Conservation (phyloP, 2,888 invertebrate genomes). For the Congeria kusceri region DNA sequence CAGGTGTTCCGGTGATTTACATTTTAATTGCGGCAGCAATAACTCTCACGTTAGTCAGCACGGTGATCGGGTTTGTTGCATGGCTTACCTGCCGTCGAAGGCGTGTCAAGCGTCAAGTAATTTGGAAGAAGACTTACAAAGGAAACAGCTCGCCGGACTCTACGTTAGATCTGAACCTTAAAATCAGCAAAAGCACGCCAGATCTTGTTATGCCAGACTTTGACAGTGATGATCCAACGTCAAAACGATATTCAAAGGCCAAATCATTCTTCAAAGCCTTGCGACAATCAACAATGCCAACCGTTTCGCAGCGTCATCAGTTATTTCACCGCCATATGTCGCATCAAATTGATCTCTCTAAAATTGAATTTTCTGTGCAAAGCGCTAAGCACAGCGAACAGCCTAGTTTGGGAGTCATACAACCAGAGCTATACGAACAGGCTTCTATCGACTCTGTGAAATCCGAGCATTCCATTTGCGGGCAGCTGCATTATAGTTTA, state of each 20-base stretch:
- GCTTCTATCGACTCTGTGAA: slow-evolving; percentile 78
- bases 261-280: slow-evolving; percentile 87
- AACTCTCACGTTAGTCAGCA: slow-evolving; percentile 61
- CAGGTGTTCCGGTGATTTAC: slow-evolving; percentile 70
- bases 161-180: slow-evolving; percentile 64
- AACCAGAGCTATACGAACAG: slow-evolving; percentile 87
- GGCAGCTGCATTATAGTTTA: slow-evolving; percentile 93
- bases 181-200: slow-evolving; percentile 83
- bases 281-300: slow-evolving; percentile 93
- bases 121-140: slow-evolving; percentile 51
- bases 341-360: slow-evolving; percentile 91
- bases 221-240: slow-evolving; percentile 37
- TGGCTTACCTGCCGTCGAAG: slow-evolving; percentile 69
- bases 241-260: slow-evolving; percentile 49
- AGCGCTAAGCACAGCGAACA: slow-evolving; percentile 86
- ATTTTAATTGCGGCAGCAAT: slow-evolving; percentile 65
- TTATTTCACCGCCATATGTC: slow-evolving; percentile 93
- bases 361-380: slow-evolving; percentile 90
- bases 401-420: slow-evolving; percentile 80
- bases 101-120: slow-evolving; percentile 39
- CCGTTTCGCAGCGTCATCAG: slow-evolving; percentile 92
- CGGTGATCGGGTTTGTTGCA: slow-evolving; percentile 66
- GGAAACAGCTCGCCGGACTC: slow-evolving; percentile 65
- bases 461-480: slow-evolving; percentile 86
- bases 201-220: slow-evolving; percentile 72